Conservation (phyloP, 2,797 vertebrate species). For the Notoglanidium macrostoma region DNA sequence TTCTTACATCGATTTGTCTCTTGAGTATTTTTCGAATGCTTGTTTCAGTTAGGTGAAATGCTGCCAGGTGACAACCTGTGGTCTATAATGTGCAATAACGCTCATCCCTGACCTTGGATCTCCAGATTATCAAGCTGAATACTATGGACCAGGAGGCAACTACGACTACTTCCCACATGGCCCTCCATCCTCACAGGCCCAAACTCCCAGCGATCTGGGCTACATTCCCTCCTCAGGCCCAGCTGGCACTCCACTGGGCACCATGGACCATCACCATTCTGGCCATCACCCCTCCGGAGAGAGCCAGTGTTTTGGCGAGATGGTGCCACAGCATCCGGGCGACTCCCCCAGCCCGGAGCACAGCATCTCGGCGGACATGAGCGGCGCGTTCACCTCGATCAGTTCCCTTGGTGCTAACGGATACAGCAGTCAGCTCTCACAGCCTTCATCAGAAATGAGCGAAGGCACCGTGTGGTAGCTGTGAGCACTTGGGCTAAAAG, state of each 20-base stretch:
- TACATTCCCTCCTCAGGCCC: constrained; percentile 89
- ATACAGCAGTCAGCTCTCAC: constrained; percentile 90
- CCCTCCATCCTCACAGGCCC: constrained; percentile 88
- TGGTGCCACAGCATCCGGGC: constrained; percentile 81
- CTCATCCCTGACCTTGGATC: not conserved
- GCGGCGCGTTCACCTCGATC: constrained; percentile 87
- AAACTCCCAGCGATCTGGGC: constrained; percentile 91
- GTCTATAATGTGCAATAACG: not conserved
- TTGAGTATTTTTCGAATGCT: not conserved
- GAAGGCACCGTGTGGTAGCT: constrained; percentile 93
- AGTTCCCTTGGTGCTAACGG: constrained; percentile 80
- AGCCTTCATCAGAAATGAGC: constrained; percentile 91
- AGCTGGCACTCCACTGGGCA: constrained; percentile 83
- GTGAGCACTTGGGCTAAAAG: constrained; percentile 42
- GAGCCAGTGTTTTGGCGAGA: constrained; percentile 89
- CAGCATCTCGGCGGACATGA: constrained; percentile 90
- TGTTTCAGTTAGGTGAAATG: not conserved
- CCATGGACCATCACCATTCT: constrained; percentile 77
- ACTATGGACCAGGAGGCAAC: constrained; percentile 88
- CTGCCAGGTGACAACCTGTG: not conserved
- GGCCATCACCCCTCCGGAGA: constrained; percentile 88
- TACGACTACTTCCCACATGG: constrained; percentile 95
- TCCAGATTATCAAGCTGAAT: constrained; percentile 92
- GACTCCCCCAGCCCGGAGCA: constrained; percentile 95
- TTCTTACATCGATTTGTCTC: not conserved